These are phyloP conservation scores for Drosophila ezoana DNA, from an alignment of 2,888 invertebrate species.

Conservation along the genomic window DNA sequence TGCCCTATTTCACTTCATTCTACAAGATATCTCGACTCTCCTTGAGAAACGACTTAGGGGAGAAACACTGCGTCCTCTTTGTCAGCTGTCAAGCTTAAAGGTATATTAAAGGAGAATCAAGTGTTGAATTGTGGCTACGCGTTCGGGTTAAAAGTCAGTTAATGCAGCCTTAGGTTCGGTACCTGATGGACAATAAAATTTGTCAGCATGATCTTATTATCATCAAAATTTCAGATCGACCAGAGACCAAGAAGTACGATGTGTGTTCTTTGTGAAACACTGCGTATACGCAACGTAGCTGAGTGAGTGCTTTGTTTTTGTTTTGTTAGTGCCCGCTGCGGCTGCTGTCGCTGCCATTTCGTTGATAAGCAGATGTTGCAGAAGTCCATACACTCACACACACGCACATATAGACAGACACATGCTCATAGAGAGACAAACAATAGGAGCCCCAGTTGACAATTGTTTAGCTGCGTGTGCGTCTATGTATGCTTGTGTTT, in stretches of 20 bases:
- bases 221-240: conserved; percentile 4
- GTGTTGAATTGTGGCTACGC: too few species aligned
- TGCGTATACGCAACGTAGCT: conserved; percentile 62
- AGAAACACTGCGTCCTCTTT: too few species aligned
- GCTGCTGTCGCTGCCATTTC: conserved; percentile 54
- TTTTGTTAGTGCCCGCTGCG: conserved; percentile 37
- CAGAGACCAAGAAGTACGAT: conserved; percentile 20
- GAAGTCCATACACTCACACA: conserved; percentile 16
- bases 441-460: conserved; percentile 64
- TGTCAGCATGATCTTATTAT: too few species aligned
- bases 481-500: conserved; percentile 29
- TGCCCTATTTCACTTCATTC: too few species aligned
- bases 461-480: conserved; percentile 57
- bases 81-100: too few species aligned
- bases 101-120: too few species aligned
- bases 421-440: conserved; percentile 26
- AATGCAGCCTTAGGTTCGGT: too few species aligned
- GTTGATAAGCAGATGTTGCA: conserved; percentile 66
- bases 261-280: conserved; percentile 12
- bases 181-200: too few species aligned
- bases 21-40: too few species aligned
- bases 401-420: conserved; percentile 6
- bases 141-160: too few species aligned
- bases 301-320: conserved; percentile 25
- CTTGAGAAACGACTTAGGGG: too few species aligned